phyloP scores from a whole-genome alignment of 2,113 vertebrate genomes.

The Toxostoma redivivum region DNA sequence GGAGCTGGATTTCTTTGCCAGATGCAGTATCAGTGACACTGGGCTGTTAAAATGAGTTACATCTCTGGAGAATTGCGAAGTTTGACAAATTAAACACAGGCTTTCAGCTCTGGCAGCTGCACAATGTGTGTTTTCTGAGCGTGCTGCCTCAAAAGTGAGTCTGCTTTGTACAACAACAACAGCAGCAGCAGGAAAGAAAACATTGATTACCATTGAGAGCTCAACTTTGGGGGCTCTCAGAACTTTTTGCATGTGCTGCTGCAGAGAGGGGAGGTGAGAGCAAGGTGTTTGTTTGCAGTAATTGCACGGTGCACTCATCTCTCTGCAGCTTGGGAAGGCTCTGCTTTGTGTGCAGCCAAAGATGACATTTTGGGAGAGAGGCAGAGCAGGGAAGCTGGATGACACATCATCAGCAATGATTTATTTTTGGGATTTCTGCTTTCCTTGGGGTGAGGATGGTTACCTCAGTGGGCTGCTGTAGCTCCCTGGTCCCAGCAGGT shows the following conservation, averaged over 20 bases:
- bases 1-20: not conserved
- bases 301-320: slow-evolving; percentile 50
- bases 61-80: not conserved
- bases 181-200: slow-evolving; percentile 22
- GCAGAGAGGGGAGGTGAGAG: slow-evolving; percentile 19
- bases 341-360: slow-evolving; percentile 30
- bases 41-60: not conserved
- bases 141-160: slow-evolving; percentile 2
- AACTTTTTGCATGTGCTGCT: not conserved
- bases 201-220: not conserved
- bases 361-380: slow-evolving; percentile 39
- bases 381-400: slow-evolving; percentile 1
- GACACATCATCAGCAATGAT: slow-evolving; percentile 28
- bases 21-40: not conserved
- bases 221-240: not conserved
- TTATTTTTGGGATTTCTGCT: slow-evolving; percentile 25
- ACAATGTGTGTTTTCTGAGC: slow-evolving; percentile 22
- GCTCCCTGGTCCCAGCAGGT: not conserved
- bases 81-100: slow-evolving; percentile 37
- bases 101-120: slow-evolving; percentile 21
- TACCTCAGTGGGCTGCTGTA: not conserved
- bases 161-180: slow-evolving; percentile 28
- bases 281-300: slow-evolving; percentile 6
- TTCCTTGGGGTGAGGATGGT: not conserved
- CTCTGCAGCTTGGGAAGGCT: slow-evolving; percentile 26